Evolutionary conservation across 2,797 vertebrate genomes (phyloP), one percentile per base, ranked within the genome.

Genomic region (Melopsittacus undulatus): DNA sequence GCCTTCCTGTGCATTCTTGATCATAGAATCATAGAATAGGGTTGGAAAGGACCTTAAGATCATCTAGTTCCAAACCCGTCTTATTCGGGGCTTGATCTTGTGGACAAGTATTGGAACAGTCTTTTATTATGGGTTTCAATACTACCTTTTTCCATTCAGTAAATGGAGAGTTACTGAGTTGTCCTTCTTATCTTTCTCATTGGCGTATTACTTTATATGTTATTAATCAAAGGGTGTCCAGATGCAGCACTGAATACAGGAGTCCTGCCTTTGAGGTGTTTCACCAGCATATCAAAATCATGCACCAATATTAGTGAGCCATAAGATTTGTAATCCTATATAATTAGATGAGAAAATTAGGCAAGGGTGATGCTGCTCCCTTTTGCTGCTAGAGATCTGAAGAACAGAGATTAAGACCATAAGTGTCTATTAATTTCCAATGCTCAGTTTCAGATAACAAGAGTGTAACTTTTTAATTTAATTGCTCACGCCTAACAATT

Each of bases 391-490:
- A 49, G 62, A 91, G 83, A 92, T 94, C 62, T 90, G 80, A 95
- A 67, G 54, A 86, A 78, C 46, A 73, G 69, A 94, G 83, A 94
- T 92, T 94, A 92, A 78, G 69, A 82, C 30, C 8, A 0, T 40
- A 74, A 95, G 52, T 57, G 15, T 90, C 77, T 86, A 79, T 57
- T 88, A 63, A 94, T 94, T 95, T 95, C 46, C 49, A 91, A 46
- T 51, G 46, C 45, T 90, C 74, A 66, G 54, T 45, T 90, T 94
- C 69, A 73, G 90, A 90, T 95, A 90, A 94, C 18, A 34, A 92
- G 70, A 90, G 54, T 32, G 89, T 87, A 93, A 84, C 74, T 94
- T 95, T 95, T 83, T 5, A 72, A 90, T 90, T 90, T 86, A 83
- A 86, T 87, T 94, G 54, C 76, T 75, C 69, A 18, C 38, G 54